Conservation (phyloP, 2,888 invertebrate species). For the Nephrotoma flavescens region DNA sequence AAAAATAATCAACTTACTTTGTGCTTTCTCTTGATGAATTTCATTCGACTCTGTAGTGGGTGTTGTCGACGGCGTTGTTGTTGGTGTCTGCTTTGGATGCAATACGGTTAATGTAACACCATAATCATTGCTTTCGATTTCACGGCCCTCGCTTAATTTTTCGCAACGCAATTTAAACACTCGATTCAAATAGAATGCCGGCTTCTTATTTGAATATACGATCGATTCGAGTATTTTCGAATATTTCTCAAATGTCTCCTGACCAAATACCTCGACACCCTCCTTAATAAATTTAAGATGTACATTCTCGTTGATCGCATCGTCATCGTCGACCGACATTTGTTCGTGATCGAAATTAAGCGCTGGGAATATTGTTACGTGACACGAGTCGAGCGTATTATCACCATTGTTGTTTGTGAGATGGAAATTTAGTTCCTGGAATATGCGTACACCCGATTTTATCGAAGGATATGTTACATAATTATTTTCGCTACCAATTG, state of each 20-base stretch:
- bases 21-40: neutral
- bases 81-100: constrained; percentile 54
- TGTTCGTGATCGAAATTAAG: constrained; percentile 93
- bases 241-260: constrained; percentile 27
- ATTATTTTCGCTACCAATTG: constrained; percentile 25
- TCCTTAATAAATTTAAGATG: constrained; percentile 40
- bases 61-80: constrained; percentile 40
- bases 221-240: constrained; percentile 33
- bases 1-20: neutral
- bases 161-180: constrained; percentile 93
- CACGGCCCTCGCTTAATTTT: constrained; percentile 80
- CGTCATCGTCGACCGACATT: constrained; percentile 30
- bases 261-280: constrained; percentile 46
- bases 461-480: constrained; percentile 31
- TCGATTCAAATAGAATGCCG: constrained; percentile 87
- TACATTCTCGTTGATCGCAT: constrained; percentile 26
- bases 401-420: constrained; percentile 31
- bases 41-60: constrained; percentile 28
- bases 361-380: constrained; percentile 86
- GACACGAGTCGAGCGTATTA: constrained; percentile 80
- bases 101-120: constrained; percentile 84
- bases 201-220: constrained; percentile 90
- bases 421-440: constrained; percentile 69
- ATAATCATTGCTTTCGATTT: constrained; percentile 91
- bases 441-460: constrained; percentile 61